Evolutionary conservation across 2,113 vertebrate species (phyloP).

Genomic region (crab-eating macaque (Macaca fascicularis)): T2T-MFA8v1.1 NC_088375.1:150334001-150334500

Average conservation of each 20-base stretch:
- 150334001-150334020: no score
- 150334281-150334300: background rate
- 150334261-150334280: background rate
- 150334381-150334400: background rate
- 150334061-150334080: no score
- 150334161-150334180: background rate
- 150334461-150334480: conserved; percentile 36
- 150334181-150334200: background rate
- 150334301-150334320: background rate
- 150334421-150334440: background rate
- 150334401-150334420: background rate
- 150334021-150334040: no score
- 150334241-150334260: background rate
- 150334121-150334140: background rate
- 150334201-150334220: background rate
- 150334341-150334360: background rate
- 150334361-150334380: background rate
- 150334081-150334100: no score
- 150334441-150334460: background rate
- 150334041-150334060: no score
- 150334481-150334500: background rate
- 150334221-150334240: background rate
- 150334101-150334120: background rate
- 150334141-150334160: background rate
- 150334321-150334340: background rate